A percentile compares a stretch with the other conserved stretches of the same genome.
Conservation (phyloP, 2,113 vertebrate species). For the Manacus vitellinus region DNA sequence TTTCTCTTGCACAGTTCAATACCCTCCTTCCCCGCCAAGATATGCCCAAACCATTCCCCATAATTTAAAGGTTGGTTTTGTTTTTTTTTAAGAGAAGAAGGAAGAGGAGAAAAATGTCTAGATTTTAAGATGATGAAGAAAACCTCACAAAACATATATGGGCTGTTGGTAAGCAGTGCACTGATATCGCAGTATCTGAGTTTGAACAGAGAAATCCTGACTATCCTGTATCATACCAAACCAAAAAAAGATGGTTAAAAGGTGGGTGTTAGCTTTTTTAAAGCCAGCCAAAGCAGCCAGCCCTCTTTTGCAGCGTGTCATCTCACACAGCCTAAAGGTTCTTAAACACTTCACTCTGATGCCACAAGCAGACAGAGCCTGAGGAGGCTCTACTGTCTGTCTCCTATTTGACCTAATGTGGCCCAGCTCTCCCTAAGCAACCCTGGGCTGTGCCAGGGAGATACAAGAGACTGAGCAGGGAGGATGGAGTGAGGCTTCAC, state of each 20-base stretch:
- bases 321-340: background rate
- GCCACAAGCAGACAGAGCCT: background rate
- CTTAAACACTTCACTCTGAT: background rate
- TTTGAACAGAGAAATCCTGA: background rate
- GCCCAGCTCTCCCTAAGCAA: background rate
- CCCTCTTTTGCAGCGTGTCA: background rate
- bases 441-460: background rate
- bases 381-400: background rate
- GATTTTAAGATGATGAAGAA: background rate
- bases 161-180: background rate
- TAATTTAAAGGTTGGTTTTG: background rate
- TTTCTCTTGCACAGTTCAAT: conserved; percentile 2
- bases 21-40: background rate
- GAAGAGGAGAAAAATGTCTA: background rate
- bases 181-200: background rate
- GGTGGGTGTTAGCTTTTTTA: background rate
- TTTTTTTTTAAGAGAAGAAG: background rate
- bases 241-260: background rate
- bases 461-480: accelerated
- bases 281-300: background rate
- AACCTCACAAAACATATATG: background rate
- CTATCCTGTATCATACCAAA: background rate
- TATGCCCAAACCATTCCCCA: background rate
- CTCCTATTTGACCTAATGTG: background rate
- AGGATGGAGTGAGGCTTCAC: background rate